phyloP scores from a whole-genome alignment of 2,113 vertebrate species.

The Pseudorectes ferrugineus region DNA sequence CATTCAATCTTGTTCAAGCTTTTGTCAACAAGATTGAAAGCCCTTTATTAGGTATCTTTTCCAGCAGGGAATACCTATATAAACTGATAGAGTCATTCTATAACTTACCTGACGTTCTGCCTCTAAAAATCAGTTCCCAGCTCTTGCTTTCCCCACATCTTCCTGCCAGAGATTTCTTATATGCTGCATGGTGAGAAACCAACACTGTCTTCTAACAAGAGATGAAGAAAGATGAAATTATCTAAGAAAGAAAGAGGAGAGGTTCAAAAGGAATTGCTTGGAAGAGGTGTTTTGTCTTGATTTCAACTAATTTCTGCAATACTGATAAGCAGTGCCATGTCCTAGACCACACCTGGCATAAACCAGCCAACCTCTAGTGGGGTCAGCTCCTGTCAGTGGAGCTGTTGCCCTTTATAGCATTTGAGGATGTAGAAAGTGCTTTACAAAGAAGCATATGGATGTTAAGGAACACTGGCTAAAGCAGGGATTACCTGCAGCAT shows the following conservation, averaged over 20 bases:
- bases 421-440: neutral
- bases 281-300: neutral
- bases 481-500: neutral
- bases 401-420: neutral
- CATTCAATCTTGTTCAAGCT: slow-evolving; percentile 20
- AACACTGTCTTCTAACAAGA: neutral
- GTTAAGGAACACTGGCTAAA: neutral
- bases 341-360: neutral
- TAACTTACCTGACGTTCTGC: neutral
- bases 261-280: neutral
- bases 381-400: neutral
- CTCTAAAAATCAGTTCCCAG: neutral
- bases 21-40: slow-evolving; percentile 44
- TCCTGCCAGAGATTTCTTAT: neutral
- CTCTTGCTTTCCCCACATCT: neutral
- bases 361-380: neutral
- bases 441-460: neutral
- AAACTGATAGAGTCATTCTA: neutral
- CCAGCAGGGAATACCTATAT: neutral
- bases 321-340: neutral
- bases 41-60: slow-evolving; percentile 16
- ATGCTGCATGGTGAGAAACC: neutral
- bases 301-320: neutral
- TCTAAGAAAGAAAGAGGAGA: neutral
- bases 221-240: neutral